Conservation (phyloP, 1,140 invertebrate genomes). For the Luehdorfia chinensis region DNA sequence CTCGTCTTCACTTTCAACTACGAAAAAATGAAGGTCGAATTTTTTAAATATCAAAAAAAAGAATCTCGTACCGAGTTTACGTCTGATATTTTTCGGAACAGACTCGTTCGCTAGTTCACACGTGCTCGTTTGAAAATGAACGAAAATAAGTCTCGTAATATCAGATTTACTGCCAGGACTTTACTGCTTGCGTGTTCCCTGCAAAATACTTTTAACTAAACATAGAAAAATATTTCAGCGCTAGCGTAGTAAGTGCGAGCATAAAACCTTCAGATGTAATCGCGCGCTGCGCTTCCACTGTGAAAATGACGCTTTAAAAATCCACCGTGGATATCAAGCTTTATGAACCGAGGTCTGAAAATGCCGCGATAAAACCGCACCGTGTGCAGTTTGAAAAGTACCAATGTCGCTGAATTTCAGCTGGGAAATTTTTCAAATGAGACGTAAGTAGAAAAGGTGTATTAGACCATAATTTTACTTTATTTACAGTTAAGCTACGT, state of each 20-base stretch:
- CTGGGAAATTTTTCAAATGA: too few species aligned
- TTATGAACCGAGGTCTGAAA: background rate
- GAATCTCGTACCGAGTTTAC: too few species aligned
- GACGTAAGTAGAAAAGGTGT: too few species aligned
- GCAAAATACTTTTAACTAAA: slow-evolving; percentile 1
- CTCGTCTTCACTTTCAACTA: too few species aligned
- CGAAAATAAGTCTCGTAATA: too few species aligned
- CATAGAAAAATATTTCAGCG: slow-evolving; percentile 11
- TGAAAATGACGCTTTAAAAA: slow-evolving; percentile 10
- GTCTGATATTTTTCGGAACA: too few species aligned
- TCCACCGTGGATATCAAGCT: slow-evolving; percentile 8
- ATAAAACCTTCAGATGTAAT: slow-evolving; percentile 12
- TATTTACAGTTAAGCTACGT: too few species aligned
- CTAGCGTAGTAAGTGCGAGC: background rate
- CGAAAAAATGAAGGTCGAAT: too few species aligned
- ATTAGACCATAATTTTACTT: too few species aligned
- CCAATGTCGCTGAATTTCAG: background rate
- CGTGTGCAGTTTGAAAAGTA: background rate
- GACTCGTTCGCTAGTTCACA: too few species aligned
- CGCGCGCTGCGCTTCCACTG: background rate
- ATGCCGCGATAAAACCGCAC: background rate
- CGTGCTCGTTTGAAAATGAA: too few species aligned
- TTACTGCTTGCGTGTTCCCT: background rate
- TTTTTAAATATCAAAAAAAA: too few species aligned
- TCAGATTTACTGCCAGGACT: background rate